Evolutionary conservation across 2,797 vertebrate species (phyloP).

Genomic region (Nothura maculosa): DNA sequence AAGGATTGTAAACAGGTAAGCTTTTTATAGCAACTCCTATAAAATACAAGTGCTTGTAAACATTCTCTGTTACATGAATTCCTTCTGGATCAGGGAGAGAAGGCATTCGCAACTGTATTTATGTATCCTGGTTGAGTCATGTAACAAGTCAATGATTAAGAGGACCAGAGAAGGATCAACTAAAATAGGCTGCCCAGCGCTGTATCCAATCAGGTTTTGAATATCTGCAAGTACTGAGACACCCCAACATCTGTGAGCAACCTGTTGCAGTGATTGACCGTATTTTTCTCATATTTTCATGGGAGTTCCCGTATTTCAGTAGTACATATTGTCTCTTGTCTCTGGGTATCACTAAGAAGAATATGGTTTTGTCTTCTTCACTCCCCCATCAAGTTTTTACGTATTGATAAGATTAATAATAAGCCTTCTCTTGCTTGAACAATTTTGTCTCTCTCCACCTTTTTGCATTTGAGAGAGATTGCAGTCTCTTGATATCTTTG

Average conservation of each 20-base stretch:
- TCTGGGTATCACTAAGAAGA: neutral
- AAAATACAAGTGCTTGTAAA: neutral
- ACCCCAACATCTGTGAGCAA: fast-evolving
- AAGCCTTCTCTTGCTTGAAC: neutral
- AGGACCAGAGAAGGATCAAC: neutral
- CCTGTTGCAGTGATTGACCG: no score
- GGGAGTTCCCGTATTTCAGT: neutral
- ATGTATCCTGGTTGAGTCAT: neutral
- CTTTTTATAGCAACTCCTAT: neutral
- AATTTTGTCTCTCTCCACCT: neutral
- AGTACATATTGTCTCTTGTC: neutral
- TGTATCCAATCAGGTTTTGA: neutral
- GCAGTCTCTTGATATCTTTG: neutral
- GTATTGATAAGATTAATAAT: neutral
- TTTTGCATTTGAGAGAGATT: neutral
- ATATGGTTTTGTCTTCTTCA: neutral
- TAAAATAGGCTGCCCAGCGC: neutral
- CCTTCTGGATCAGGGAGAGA: neutral
- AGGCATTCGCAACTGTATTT: neutral
- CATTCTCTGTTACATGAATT: neutral
- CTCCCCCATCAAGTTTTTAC: neutral
- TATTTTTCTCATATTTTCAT: no score
- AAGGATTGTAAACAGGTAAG: slow-evolving; percentile 81
- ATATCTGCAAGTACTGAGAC: neutral
- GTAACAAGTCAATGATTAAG: neutral